Conservation (phyloP, 2,797 vertebrate species). For the Pipistrellus pygmaeus region DNA sequence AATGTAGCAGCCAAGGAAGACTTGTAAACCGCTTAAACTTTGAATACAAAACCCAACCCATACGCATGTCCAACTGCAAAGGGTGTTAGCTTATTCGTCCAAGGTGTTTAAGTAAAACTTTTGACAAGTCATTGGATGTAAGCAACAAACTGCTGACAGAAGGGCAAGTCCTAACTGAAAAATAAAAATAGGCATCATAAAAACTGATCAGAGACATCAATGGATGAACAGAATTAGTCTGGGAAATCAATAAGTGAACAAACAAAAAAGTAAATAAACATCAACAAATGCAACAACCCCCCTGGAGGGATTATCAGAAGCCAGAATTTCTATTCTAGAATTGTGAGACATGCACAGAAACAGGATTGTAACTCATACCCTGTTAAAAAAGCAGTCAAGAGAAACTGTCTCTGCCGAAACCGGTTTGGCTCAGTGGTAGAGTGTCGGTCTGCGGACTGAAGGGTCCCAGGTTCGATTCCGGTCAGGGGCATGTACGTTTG, state of each 20-base stretch:
- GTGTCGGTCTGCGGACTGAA: no score
- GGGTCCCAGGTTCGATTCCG: no score
- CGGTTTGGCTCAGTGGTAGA: no score
- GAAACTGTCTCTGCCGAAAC: neutral
- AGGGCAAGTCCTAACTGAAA: neutral
- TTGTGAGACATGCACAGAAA: neutral
- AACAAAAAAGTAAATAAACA: neutral
- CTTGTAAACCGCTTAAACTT: constrained; percentile 21
- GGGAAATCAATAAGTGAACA: constrained; percentile 3
- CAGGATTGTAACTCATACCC: neutral
- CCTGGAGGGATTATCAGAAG: neutral
- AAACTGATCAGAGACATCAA: neutral
- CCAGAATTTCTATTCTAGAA: neutral
- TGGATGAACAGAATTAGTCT: neutral
- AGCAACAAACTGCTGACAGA: neutral
- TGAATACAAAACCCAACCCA: neutral
- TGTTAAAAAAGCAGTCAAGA: neutral
- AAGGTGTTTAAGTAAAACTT: constrained; percentile 11
- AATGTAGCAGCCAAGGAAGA: neutral
- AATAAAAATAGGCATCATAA: neutral
- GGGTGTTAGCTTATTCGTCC: neutral
- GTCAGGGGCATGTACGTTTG: no score
- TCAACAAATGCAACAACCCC: neutral
- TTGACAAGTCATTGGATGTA: neutral
- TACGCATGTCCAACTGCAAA: neutral